These are phyloP conservation scores for Stenurella melanura DNA, from an alignment of 2,888 invertebrate species.

Conservation along the genomic window DNA sequence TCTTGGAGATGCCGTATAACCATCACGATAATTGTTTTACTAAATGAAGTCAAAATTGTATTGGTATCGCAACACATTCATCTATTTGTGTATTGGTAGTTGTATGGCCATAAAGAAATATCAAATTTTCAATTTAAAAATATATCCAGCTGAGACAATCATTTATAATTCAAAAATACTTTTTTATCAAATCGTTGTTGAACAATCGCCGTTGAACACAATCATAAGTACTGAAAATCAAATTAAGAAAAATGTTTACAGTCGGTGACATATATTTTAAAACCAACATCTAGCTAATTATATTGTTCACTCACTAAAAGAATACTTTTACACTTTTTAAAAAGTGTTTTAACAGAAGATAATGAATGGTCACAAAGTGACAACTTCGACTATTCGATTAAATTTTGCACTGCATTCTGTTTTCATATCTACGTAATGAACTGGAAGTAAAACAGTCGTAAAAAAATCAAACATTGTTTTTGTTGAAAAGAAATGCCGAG, in stretches of 20 bases:
- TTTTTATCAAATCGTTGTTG: background rate
- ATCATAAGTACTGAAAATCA: background rate
- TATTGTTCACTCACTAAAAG: no score
- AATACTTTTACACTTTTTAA: no score
- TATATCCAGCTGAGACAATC: slow-evolving; percentile 1
- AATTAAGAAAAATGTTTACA: background rate
- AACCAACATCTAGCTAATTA: no score
- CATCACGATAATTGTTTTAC: background rate
- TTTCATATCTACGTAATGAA: no score
- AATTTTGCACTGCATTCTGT: no score
- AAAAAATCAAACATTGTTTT: no score
- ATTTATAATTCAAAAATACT: slow-evolving; percentile 7
- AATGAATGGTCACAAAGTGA: no score
- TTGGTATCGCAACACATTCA: slow-evolving; percentile 14
- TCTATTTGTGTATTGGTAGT: background rate
- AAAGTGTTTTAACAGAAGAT: no score
- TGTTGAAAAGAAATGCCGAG: no score
- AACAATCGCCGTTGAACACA: background rate
- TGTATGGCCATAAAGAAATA: background rate
- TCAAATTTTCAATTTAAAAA: slow-evolving; percentile 23
- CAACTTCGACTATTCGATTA: no score
- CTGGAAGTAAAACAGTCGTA: no score
- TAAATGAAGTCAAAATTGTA: slow-evolving; percentile 17
- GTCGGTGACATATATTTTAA: no score
- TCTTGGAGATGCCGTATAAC: background rate